Evolutionary conservation across 2,888 invertebrate genomes (phyloP).

Genomic region (Papilio demoleus): DNA sequence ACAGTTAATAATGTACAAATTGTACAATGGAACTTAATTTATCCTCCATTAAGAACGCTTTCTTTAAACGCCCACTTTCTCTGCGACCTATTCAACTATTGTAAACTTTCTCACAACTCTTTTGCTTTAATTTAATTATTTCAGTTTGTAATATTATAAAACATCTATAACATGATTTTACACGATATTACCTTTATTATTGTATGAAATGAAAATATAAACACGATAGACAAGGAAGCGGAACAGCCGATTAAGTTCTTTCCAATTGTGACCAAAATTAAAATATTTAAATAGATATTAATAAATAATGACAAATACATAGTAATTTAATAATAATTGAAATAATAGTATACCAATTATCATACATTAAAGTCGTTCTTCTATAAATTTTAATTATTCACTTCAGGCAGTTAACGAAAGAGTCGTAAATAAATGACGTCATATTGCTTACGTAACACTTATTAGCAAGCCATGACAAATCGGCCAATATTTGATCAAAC

Average conservation of each 20-base stretch:
- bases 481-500: constrained; percentile 6
- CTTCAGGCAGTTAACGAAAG: too few relatives aligned
- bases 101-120: constrained; percentile 32
- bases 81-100: constrained; percentile 27
- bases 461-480: neutral
- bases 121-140: constrained; percentile 28
- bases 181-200: neutral
- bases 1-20: neutral
- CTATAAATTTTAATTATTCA: too few relatives aligned
- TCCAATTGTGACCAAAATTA: too few relatives aligned
- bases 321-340: too few relatives aligned
- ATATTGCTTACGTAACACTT: too few relatives aligned
- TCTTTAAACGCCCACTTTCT: constrained; percentile 22
- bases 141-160: neutral
- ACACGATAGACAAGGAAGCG: too few relatives aligned
- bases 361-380: too few relatives aligned
- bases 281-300: too few relatives aligned
- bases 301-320: too few relatives aligned
- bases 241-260: too few relatives aligned
- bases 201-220: neutral
- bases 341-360: too few relatives aligned
- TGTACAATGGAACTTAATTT: constrained; percentile 4
- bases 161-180: constrained; percentile 1
- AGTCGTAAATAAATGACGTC: too few relatives aligned
- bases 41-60: constrained; percentile 31